Percentiles rank a stretch among this genome's conserved stretches.
These are phyloP conservation scores for Puffinus mauretanicus DNA, from an alignment of 2,113 vertebrate species.

Conservation along the genomic window DNA sequence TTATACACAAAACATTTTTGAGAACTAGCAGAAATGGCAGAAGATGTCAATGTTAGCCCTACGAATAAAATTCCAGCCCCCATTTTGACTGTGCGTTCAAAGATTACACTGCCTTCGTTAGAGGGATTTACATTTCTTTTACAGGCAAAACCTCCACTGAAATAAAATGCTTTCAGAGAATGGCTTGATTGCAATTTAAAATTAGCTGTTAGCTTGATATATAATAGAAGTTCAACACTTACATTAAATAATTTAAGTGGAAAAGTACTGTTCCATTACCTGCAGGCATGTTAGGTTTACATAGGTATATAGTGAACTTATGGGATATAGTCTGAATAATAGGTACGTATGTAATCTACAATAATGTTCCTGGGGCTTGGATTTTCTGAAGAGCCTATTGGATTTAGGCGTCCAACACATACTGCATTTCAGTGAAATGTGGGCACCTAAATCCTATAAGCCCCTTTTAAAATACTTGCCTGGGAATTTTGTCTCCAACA, in stretches of 20 bases:
- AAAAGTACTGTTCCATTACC: conserved; percentile 60
- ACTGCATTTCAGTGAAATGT: conserved; percentile 31
- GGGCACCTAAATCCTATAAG: conserved; percentile 37
- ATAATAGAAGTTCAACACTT: conserved; percentile 60
- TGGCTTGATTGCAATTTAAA: conserved; percentile 63
- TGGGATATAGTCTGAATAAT: conserved; percentile 38
- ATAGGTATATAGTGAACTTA: conserved; percentile 53
- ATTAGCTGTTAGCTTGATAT: conserved; percentile 65
- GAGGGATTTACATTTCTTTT: conserved; percentile 55
- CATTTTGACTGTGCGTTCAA: conserved; percentile 32
- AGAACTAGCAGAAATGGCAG: conserved; percentile 12
- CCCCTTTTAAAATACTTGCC: conserved; percentile 23
- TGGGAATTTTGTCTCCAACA: conserved; percentile 28
- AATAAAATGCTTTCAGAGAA: conserved; percentile 58
- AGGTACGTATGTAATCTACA: conserved; percentile 31
- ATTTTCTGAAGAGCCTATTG: conserved; percentile 43
- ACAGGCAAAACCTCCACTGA: conserved; percentile 33
- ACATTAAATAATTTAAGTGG: conserved; percentile 64
- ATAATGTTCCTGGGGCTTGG: conserved; percentile 25
- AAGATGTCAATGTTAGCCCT: conserved; percentile 30
- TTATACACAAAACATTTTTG: background rate
- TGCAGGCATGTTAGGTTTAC: conserved; percentile 57
- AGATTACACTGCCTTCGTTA: conserved; percentile 50
- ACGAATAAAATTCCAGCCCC: conserved; percentile 39
- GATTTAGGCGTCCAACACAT: conserved; percentile 40